These are phyloP conservation scores for Platynereis dumerilii DNA, from an alignment of 2,888 invertebrate genomes.

Conservation along the genomic window DNA sequence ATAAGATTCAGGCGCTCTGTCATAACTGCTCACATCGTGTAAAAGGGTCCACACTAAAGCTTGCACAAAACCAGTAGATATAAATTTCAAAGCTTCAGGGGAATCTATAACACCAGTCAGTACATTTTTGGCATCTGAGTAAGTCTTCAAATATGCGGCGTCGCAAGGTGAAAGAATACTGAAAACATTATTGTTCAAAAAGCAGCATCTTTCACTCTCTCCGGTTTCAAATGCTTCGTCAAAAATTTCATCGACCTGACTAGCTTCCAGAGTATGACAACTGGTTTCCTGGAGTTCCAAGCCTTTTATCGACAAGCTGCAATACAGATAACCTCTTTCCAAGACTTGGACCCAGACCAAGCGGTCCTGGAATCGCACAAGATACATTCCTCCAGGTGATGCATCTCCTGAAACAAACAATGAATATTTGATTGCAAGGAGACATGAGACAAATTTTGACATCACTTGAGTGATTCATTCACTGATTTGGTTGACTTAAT, in stretches of 20 bases:
- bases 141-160: conserved; percentile 51
- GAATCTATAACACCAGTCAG: conserved; percentile 64
- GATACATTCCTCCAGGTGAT: conserved; percentile 61
- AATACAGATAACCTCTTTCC: conserved; percentile 62
- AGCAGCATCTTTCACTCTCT: conserved; percentile 36
- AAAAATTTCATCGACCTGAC: conserved; percentile 64
- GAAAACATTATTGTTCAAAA: conserved; percentile 48
- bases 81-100: conserved; percentile 54
- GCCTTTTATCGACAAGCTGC: conserved; percentile 61
- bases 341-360: conserved; percentile 64
- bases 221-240: conserved; percentile 59
- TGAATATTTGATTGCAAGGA: too few species aligned
- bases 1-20: background rate
- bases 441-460: too few species aligned
- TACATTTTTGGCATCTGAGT: conserved; percentile 64
- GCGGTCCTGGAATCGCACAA: conserved; percentile 66
- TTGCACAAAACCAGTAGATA: conserved; percentile 58
- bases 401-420: conserved; percentile 50
- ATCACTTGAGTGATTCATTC: too few species aligned
- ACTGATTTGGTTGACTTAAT: too few species aligned
- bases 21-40: conserved; percentile 32
- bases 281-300: conserved; percentile 65
- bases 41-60: conserved; percentile 61
- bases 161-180: conserved; percentile 55
- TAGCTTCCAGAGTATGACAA: conserved; percentile 66